Evolutionary conservation across 2,888 invertebrate genomes (phyloP), one percentile per base, ranked within the genome.

Genomic region (Macropis europaea): DNA sequence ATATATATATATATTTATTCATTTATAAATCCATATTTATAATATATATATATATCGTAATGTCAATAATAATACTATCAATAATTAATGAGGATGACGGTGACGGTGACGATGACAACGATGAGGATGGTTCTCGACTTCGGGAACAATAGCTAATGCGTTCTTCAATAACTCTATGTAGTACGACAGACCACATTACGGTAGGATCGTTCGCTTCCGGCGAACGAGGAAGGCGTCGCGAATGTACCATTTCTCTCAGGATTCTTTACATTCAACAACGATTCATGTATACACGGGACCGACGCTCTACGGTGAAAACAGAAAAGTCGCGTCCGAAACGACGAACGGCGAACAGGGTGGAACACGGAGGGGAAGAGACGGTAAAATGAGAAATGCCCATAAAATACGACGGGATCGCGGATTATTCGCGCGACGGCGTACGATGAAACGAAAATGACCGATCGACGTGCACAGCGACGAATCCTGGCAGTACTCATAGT

Each of bases 41-140:
- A 77, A 79, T 81, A 77, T 79, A 69, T 73, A 78, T 78, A 77
- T 76, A 68, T 81, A 68, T 77, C 68, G 67, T 80, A 76, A 73
- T 81, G 66, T 77, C 72, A 68, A 76, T 79, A 77, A 80, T 81
- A 73, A 72, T 81, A 74, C 67, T 81, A 79, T 71, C 66, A 77
- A 72, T 70, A 63, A 54, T 48, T 81, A 79, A 72, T 79, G 76
- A 72, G 72, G 72, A 74, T 77, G 78, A 52, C 60, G 61, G 36
- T 77, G 68, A 64, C 48, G 57, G 45, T 70, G 79, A 68, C 42
- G 43, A 63, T 76, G 76, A 77, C 69, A 66, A 79, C 70, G 69
- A 73, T 73, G 75, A 77, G 57, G 63, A 77, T 72, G 75, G 43
- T 54, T 73, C 48, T 30, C 68, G 66, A 73, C 40, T 70, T n/a